Conservation (phyloP, 2,797 vertebrate species). For the Phalanger gymnotis region DNA sequence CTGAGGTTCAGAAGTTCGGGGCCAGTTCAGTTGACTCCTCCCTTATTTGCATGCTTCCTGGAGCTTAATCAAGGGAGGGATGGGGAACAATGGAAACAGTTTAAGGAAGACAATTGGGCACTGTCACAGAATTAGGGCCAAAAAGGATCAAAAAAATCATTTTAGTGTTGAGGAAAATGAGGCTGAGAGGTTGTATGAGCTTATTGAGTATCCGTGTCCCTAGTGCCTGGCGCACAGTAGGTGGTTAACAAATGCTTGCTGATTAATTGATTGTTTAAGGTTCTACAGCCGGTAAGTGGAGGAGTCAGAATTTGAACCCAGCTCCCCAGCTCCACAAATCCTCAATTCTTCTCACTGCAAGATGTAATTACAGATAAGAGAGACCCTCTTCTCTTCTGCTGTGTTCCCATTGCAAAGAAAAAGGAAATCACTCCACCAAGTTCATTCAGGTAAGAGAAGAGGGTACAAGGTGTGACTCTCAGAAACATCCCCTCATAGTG, state of each 20-base stretch:
- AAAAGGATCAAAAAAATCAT: background rate
- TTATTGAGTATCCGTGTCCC: background rate
- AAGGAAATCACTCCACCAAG: background rate
- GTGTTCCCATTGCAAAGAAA: background rate
- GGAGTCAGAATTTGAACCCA: background rate
- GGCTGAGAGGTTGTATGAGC: background rate
- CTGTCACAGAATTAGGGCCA: slow-evolving; percentile 13
- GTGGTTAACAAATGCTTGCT: background rate
- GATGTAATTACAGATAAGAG: background rate
- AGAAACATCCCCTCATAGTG: background rate
- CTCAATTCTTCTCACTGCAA: background rate
- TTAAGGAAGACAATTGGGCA: slow-evolving; percentile 17
- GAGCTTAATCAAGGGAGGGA: slow-evolving; percentile 20
- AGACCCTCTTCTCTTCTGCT: background rate
- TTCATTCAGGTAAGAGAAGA: background rate
- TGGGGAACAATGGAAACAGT: background rate
- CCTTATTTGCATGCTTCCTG: slow-evolving; percentile 51
- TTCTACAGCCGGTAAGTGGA: background rate
- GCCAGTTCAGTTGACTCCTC: slow-evolving; percentile 50
- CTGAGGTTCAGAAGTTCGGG: slow-evolving; percentile 58
- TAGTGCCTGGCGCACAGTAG: background rate
- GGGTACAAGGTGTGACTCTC: background rate
- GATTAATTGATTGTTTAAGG: background rate
- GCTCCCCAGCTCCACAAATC: background rate
- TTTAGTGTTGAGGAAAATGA: background rate